These are phyloP conservation scores for Jordanella pulchra DNA, from an alignment of 2,797 vertebrate genomes.

Conservation along the genomic window DNA sequence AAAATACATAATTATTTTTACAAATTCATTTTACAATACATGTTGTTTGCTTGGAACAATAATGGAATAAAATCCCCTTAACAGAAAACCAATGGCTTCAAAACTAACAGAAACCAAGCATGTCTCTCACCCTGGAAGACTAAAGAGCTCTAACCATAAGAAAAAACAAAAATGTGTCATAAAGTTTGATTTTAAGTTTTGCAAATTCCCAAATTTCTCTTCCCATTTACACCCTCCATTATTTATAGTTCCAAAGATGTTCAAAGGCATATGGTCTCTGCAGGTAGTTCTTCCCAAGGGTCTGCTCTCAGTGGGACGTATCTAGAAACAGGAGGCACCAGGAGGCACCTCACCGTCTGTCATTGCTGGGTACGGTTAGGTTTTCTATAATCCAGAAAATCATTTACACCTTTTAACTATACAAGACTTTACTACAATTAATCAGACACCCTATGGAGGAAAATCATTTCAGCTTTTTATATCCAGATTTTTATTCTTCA, in stretches of 20 bases:
- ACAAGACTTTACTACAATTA: neutral
- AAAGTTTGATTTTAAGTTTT: no score
- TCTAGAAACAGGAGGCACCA: neutral
- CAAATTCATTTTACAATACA: no score
- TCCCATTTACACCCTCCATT: neutral
- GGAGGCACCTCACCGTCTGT: neutral
- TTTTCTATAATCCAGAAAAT: neutral
- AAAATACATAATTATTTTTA: no score
- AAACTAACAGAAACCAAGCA: neutral
- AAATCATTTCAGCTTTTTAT: neutral
- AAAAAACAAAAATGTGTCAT: neutral
- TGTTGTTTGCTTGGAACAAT: no score
- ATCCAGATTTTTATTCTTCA: neutral
- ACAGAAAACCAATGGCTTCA: neutral
- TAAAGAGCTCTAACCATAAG: neutral
- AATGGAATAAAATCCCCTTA: neutral
- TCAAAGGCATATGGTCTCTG: neutral
- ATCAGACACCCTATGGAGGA: neutral
- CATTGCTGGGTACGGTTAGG: neutral
- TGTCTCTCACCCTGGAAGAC: neutral
- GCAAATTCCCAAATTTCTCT: neutral
- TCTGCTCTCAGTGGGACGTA: neutral
- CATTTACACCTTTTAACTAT: neutral
- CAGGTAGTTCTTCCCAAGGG: neutral
- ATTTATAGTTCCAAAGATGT: neutral